Conservation (phyloP, 1,140 invertebrate genomes). For the Agrypnia vestita region DNA sequence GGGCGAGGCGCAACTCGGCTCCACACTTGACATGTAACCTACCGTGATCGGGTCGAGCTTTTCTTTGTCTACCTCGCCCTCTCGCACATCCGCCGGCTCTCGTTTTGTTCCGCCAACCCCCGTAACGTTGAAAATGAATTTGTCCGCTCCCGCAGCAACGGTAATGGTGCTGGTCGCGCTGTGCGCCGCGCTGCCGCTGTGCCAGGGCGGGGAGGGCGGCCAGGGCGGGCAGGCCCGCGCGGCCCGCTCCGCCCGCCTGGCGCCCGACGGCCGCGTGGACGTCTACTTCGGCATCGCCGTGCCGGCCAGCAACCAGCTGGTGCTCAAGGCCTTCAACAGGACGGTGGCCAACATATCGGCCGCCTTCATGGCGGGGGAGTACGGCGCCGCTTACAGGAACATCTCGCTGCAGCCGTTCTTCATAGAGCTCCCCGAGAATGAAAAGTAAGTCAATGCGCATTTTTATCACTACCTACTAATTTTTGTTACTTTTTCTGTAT, state of each 20-base stretch:
- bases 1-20: constrained; percentile 12
- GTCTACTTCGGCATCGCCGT: constrained; percentile 70
- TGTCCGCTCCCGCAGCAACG: constrained; percentile 13
- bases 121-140: constrained; percentile 34
- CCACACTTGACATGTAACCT: constrained; percentile 47
- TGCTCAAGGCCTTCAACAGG: constrained; percentile 69
- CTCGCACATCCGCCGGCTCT: constrained; percentile 28
- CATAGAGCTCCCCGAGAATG: constrained; percentile 72
- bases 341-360: constrained; percentile 68
- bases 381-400: constrained; percentile 68
- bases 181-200: constrained; percentile 62
- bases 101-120: constrained; percentile 12
- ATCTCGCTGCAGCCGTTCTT: constrained; percentile 70
- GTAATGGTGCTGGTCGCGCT: constrained; percentile 64
- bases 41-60: constrained; percentile 17
- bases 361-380: constrained; percentile 67
- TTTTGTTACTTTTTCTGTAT: too few species aligned
- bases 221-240: constrained; percentile 24
- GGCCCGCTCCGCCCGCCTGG: constrained; percentile 8
- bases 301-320: constrained; percentile 66
- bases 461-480: not conserved
- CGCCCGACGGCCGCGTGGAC: constrained; percentile 61
- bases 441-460: constrained; percentile 64
- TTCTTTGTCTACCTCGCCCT: constrained; percentile 43
- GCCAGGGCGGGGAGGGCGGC: constrained; percentile 53